Base-by-base conservation (phyloP, 2,888 invertebrate genomes). In the Tolmerus cingulatus region DNA sequence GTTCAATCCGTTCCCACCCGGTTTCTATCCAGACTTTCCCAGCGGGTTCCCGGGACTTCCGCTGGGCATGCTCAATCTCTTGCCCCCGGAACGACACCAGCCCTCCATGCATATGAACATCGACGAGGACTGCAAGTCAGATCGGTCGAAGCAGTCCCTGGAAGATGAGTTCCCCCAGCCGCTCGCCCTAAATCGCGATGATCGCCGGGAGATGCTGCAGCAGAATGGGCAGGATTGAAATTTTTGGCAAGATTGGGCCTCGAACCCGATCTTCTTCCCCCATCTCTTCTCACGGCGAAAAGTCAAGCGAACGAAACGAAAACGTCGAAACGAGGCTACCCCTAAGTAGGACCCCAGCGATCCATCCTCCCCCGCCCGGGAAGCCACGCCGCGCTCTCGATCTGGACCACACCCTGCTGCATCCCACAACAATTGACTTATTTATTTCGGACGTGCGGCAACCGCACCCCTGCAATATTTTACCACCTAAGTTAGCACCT, bases 11-110 rank as follows among this genome's bases (percentile, higher is more conserved):
- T 96, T 97, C 91, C 95, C 95, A 89, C 96, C 95, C 90, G 96
- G 95, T 88, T 97, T 97, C 93, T 97, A 97, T 92, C 96, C 97
- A 9, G 97, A 97, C 91, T 97, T 97, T 90, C 94, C 96, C 7
- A 94, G 94, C 7, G 95, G 96, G 23, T 97, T 97, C 91, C 97
- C 97, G 0, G 92, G 93, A 2, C 95, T 97, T 91, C 97, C 97
- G 43, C 94, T 97, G 43, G 96, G 96, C 91, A 97, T 97, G 97
- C 94, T 97, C 89, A 97, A 97, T 91, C 93, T 97, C 87, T 92
- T 97, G 90, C 97, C 97, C 87, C 97, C 96, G 74, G 97, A 97
- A 90, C 90, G 96, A 94, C 93, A 94, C 93, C 91, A 95, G 93
- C 93, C 93, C 89, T 94, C 93, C 92, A 93, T 94, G 90, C 92